phyloP scores from a whole-genome alignment of 2,797 vertebrate genomes.

The Leptoclinus maculatus region DNA sequence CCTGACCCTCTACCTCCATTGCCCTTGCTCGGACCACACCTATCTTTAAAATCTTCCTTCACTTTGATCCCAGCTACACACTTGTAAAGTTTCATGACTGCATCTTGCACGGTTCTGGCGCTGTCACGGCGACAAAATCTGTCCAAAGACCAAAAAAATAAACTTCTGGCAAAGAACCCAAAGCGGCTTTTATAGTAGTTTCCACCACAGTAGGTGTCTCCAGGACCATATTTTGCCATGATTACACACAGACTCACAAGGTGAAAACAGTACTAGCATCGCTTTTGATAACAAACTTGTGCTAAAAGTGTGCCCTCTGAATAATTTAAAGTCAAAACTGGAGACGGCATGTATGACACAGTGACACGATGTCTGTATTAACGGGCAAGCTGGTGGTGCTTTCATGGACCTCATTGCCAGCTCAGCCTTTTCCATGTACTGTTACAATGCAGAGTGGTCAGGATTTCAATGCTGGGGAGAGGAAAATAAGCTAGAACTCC shows the following conservation, averaged over 20 bases:
- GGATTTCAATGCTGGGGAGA: too few species aligned
- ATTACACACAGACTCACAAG: not conserved
- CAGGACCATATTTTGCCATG: not conserved
- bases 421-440: too few species aligned
- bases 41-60: not conserved
- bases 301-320: not conserved
- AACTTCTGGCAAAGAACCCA: not conserved
- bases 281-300: not conserved
- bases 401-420: too few species aligned
- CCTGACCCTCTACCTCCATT: not conserved
- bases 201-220: not conserved
- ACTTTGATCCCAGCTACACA: not conserved
- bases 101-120: not conserved
- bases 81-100: not conserved
- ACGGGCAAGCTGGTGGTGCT: too few species aligned
- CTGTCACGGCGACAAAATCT: not conserved
- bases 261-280: not conserved
- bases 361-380: too few species aligned
- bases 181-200: not conserved
- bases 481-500: too few species aligned
- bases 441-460: too few species aligned
- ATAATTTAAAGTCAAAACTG: not conserved
- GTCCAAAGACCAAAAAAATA: not conserved
- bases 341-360: not conserved
- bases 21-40: not conserved